A percentile compares a stretch with the other conserved stretches of the same genome.
Conservation (phyloP, 2,888 invertebrate species). For the Torymus aiolomorphi region DNA sequence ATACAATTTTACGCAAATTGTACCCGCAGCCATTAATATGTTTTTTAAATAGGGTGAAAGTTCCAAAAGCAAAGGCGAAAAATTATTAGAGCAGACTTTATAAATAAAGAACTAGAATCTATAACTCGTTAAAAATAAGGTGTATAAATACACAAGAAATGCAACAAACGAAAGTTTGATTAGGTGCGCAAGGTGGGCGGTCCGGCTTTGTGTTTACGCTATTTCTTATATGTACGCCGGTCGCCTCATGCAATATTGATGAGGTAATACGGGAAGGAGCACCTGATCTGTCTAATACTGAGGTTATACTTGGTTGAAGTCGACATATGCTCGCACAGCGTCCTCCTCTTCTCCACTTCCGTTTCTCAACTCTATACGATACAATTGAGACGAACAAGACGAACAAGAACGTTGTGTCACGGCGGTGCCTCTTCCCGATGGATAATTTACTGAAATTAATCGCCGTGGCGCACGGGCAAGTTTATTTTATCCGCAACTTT, state of each 20-base stretch:
- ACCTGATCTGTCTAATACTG: not conserved
- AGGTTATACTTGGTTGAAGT: not conserved
- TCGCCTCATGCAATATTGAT: slow-evolving; percentile 39
- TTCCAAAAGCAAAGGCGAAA: no score
- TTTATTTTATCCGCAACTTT: not conserved
- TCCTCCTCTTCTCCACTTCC: no score
- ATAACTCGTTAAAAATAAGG: not conserved
- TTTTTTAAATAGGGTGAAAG: no score
- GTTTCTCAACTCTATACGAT: no score
- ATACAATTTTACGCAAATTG: no score
- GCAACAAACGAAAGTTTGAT: not conserved
- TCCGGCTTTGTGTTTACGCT: slow-evolving; percentile 4
- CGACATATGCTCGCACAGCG: no score
- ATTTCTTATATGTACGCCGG: slow-evolving; percentile 12
- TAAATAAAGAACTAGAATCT: no score
- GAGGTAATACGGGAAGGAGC: slow-evolving; percentile 32
- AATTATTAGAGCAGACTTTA: no score
- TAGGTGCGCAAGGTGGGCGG: not conserved
- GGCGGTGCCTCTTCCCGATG: not conserved
- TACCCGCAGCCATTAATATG: no score
- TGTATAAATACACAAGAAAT: not conserved
- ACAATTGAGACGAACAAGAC: no score
- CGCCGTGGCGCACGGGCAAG: not conserved
- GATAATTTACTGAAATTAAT: slow-evolving; percentile 24
- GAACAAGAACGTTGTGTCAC: no score